These are phyloP conservation scores for Onychomys arenicola DNA, from an alignment of 2,797 vertebrate species.

Conservation along the genomic window DNA sequence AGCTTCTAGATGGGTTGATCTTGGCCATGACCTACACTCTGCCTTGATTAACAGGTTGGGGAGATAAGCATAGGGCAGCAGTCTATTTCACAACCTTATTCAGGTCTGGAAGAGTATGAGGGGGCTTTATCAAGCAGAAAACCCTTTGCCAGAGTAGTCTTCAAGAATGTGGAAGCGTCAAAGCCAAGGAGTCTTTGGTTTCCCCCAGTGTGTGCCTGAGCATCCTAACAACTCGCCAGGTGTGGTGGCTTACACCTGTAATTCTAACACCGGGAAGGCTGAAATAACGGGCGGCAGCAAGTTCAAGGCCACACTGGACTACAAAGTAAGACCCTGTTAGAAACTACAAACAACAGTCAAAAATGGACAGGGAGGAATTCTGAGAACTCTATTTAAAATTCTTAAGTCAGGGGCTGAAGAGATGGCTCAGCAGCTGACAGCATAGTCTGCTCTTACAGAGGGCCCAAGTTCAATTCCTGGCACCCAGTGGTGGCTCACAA, in stretches of 20 bases:
- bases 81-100: conserved; percentile 8
- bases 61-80: neutral
- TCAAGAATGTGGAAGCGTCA: neutral
- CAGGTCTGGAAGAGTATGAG: neutral
- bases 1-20: neutral
- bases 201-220: neutral
- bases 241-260: neutral
- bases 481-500: neutral
- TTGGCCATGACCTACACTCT: neutral
- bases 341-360: neutral
- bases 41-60: neutral
- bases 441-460: neutral
- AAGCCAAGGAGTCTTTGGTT: neutral
- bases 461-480: neutral
- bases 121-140: neutral
- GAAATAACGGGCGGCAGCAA: too few species aligned
- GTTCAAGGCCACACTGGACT: neutral
- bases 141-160: neutral
- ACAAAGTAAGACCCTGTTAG: neutral
- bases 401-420: neutral
- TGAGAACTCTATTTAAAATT: neutral
- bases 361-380: neutral
- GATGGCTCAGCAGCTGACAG: neutral
- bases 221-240: neutral
- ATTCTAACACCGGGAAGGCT: neutral